Evolutionary conservation across 2,113 vertebrate species (phyloP).

Genomic region (Neodontobutis hainanensis): DNA sequence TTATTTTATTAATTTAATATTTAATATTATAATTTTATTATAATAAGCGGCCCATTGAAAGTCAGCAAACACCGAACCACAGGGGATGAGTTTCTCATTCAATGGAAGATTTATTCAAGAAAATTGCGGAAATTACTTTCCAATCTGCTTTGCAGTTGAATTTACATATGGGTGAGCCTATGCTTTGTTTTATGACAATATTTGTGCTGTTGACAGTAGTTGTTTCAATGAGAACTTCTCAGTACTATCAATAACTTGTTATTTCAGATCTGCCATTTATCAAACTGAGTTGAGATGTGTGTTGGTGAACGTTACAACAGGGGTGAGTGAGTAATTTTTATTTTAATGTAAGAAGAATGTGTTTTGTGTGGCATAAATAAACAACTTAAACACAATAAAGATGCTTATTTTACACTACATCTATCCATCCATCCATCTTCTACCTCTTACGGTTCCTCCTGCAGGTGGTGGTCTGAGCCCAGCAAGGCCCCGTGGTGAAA

Average conservation of each 20-base stretch:
- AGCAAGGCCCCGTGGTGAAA: no score
- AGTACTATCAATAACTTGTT: not conserved
- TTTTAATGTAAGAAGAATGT: not conserved
- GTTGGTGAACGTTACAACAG: slow-evolving; percentile 23
- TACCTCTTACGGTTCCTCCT: no score
- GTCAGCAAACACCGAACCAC: slow-evolving; percentile 43
- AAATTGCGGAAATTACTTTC: no score
- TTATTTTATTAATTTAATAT: no score
- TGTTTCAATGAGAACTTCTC: no score
- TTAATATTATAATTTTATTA: no score
- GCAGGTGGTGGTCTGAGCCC: no score
- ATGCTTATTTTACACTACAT: no score
- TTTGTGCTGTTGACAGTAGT: not conserved
- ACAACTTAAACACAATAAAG: no score
- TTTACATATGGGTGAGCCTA: slow-evolving; percentile 44
- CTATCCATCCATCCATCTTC: no score
- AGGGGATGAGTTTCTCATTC: not conserved
- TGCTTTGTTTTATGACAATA: not conserved
- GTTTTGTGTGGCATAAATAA: not conserved
- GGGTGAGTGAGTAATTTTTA: slow-evolving; percentile 29
- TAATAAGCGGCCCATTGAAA: slow-evolving; percentile 57
- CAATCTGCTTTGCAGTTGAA: slow-evolving; percentile 43
- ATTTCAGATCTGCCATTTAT: slow-evolving; percentile 51
- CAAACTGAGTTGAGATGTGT: slow-evolving; percentile 76
- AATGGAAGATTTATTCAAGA: no score